Evolutionary conservation across 2,888 invertebrate species (phyloP).

Genomic region (Syrista parreyssii): DNA sequence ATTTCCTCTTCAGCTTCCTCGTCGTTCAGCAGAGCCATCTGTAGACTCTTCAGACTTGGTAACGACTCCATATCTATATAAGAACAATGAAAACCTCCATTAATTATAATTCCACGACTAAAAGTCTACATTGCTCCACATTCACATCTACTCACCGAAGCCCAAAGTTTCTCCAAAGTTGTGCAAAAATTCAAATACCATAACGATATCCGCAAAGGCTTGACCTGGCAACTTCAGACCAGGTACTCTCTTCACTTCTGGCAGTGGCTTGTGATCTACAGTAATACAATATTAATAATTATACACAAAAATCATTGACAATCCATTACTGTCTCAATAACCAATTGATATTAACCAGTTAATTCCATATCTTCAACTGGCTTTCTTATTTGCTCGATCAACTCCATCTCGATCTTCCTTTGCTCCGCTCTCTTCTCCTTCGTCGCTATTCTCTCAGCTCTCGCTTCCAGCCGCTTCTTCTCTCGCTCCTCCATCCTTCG

Average conservation of each 20-base stretch:
- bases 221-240: constrained; percentile 85
- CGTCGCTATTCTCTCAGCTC: constrained; percentile 85
- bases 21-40: constrained; percentile 85
- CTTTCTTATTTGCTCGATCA: constrained; percentile 80
- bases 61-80: constrained; percentile 82
- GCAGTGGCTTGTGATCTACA: constrained; percentile 76
- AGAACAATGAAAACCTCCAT: neutral
- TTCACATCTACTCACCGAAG: constrained; percentile 75
- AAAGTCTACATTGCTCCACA: neutral
- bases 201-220: constrained; percentile 91
- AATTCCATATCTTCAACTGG: constrained; percentile 93
- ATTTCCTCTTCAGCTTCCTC: constrained; percentile 87
- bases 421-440: constrained; percentile 87
- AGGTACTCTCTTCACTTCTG: constrained; percentile 80
- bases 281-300: constrained; percentile 8
- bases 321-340: neutral
- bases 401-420: constrained; percentile 74
- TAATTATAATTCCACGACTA: neutral
- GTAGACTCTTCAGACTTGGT: constrained; percentile 88
- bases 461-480: constrained; percentile 78
- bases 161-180: constrained; percentile 96
- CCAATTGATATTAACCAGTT: constrained; percentile 61
- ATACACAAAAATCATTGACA: neutral
- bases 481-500: constrained; percentile 90
- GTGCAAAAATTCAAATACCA: constrained; percentile 96